Evolutionary conservation across 2,113 vertebrate genomes (phyloP), one percentile per base, ranked within the genome.

Genomic region (Phycodurus eques): DNA sequence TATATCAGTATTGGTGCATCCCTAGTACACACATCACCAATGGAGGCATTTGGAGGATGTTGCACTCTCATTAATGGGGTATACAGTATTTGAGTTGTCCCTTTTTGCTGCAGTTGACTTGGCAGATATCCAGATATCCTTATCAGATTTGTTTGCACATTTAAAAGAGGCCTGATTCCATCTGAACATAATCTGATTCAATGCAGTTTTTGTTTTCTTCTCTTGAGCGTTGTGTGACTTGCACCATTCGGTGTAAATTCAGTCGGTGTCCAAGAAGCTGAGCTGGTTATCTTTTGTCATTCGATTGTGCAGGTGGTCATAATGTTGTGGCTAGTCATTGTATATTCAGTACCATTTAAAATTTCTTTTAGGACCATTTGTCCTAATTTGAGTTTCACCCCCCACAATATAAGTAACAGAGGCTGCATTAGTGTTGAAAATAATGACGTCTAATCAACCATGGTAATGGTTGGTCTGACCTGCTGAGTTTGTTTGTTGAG

Each of bases 391-490:
- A 1, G 3, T 15, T 35, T 60, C 6, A 35, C 13, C 59, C 31
- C 6, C 22, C 15, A 14, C 13, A 35, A 22, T 60, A 35, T 19
- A 60, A 60, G 57, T 13, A 31, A 59, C 57, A 63, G 10, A 43
- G 19, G 39, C 73, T 68, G 54, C 67, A 70, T 73, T 56, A 63
- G 71, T 74, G 8, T 57, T 63, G 59, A 61, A 42, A 74, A 67
- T 72, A 81, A 79, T 67, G 67, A 73, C 61, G 53, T 78, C 51
- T 70, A 73, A 77, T 87, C 81, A 80, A 66, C 68, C 67, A 33
- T 71, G 75, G 73, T 77, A 74, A 79, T 69, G 62, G 68, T 82
- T 74, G 70, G 76, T 72, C 75, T 83, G 84, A 88, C 82, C 82
- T 81, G 81, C 78, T 85, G 71, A 54, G 57, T 72, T 76, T 69